Evolutionary conservation across 2,888 invertebrate genomes (phyloP), one percentile per base, ranked within the genome.

Genomic region (Drosophila melanosoma): DNA sequence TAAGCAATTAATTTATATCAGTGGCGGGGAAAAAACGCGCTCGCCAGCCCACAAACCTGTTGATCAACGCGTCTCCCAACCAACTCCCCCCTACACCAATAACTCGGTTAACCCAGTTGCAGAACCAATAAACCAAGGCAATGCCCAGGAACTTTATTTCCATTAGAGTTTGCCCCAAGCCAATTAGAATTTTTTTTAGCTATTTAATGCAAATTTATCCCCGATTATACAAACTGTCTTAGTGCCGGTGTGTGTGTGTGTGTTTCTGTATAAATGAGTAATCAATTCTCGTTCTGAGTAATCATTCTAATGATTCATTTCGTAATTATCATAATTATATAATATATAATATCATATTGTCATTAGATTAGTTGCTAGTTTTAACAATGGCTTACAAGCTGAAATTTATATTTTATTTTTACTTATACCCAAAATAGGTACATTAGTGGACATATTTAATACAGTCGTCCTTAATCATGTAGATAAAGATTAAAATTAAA

Each of bases 1-100:
- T 81, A 87, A 87, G 76, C 89, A 86, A 88, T 86, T 88, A 84
- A 86, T 79, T 88, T 84, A 84, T 86, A 80, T 79, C 75, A 79
- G 74, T 59, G 57, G 87, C 72, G 87, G 89, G 88, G 66, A 67
- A 81, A 79, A 82, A 82, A 84, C 78, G 82, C 73, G 63, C 76
- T 69, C 69, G 71, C 69, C 72, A 54, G 69, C 73, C 74, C 67
- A 77, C 80, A 87, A 84, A 84, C 84, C 84, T 84, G 84, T 85
- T 85, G 82, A 81, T 79, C 86, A 64, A 42, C 66, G 60, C 48
- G 26, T 38, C 62, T 20, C 20, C 6, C 1, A 11, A 12, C 6
- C 17, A 11, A 7, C 11, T 10, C 7, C 3, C 3, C 54, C 23
- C 11, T 10, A 6, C 10, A 4, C 1, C 15, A 20, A 8, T 8